Evolutionary conservation across 2,797 vertebrate species (phyloP).

Genomic region (Sardinella longiceps): DNA sequence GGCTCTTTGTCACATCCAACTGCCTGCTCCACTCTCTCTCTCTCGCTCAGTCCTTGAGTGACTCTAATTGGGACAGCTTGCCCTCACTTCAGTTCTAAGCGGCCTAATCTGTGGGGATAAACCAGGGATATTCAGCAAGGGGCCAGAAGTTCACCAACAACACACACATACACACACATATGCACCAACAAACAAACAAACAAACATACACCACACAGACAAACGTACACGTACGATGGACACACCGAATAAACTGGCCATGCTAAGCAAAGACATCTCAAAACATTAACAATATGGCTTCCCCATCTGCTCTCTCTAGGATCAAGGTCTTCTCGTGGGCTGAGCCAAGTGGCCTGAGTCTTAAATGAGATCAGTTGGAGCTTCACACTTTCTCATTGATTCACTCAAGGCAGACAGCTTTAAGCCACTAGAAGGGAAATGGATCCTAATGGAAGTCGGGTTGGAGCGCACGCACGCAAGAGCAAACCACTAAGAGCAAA

Average conservation of each 20-base stretch:
- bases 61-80: slow-evolving; percentile 68
- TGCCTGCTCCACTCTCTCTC: slow-evolving; percentile 55
- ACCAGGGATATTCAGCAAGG: slow-evolving; percentile 70
- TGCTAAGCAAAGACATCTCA: not conserved
- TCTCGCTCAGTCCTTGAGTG: slow-evolving; percentile 59
- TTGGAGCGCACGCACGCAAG: not conserved
- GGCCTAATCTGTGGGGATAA: slow-evolving; percentile 76
- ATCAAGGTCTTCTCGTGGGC: not conserved
- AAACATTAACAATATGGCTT: not conserved
- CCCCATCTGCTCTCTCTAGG: not conserved
- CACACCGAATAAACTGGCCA: slow-evolving; percentile 40
- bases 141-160: slow-evolving; percentile 66
- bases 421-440: slow-evolving; percentile 33
- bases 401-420: slow-evolving; percentile 48
- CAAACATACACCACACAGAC: slow-evolving; percentile 21
- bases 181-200: slow-evolving; percentile 16
- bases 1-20: slow-evolving; percentile 35
- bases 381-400: slow-evolving; percentile 44
- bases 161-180: slow-evolving; percentile 26
- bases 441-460: slow-evolving; percentile 53
- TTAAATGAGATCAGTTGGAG: slow-evolving; percentile 39
- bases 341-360: not conserved
- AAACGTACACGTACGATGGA: not conserved
- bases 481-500: slow-evolving; percentile 57
- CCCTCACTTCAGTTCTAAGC: slow-evolving; percentile 68